Base-by-base conservation (phyloP, 2,113 vertebrate species). In the Sorex fumeus region DNA sequence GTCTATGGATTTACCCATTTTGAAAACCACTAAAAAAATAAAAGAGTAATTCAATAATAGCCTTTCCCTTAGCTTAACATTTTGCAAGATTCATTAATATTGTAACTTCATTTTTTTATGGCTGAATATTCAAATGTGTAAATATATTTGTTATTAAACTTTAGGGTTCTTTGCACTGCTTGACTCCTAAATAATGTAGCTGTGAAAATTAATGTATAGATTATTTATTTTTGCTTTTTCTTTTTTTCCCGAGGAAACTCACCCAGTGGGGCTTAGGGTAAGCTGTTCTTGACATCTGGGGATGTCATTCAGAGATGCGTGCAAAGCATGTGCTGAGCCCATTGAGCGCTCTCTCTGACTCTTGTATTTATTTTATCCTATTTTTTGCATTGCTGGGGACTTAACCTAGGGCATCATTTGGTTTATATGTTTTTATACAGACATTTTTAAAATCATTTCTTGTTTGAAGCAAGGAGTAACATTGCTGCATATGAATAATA, bases 401-500 rank as follows among this genome's bases (percentile, higher is more conserved):
- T 40, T 40, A 40, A 40, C 40, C 40, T 7, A 40, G 7, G 40
- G 40, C 40, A 3, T 40, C 40, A 74, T 45, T 83, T 70, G 19
- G 25, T 21, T 10, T 83, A 47, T 23, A 78, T 18, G 75, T 84
- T 60, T 90, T 86, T 79, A 27, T 71, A 1, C 60, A 60, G 4
- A 34, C 30, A 12, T 7, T 16, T 85, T 93, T 91, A 82, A 15
- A 62, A 79, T 93, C 75, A 47, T 87, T 7, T 77, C 25, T 1
- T 79, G 21, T 64, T 5, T 91, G 66, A 45, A 47, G 25, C 19
- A 53, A 71, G 43, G 32, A 89, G 50, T 94, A 30, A 15, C 45
- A 23, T 88, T 95, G 43, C n/a, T 72, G 74, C 23, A 23, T 16
- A 19, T 64, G 27, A 64, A 28, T 67, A 7, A 62, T 84, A 72